Base-by-base conservation (phyloP, 1,140 invertebrate genomes). In the Drosophila truncata region DNA sequence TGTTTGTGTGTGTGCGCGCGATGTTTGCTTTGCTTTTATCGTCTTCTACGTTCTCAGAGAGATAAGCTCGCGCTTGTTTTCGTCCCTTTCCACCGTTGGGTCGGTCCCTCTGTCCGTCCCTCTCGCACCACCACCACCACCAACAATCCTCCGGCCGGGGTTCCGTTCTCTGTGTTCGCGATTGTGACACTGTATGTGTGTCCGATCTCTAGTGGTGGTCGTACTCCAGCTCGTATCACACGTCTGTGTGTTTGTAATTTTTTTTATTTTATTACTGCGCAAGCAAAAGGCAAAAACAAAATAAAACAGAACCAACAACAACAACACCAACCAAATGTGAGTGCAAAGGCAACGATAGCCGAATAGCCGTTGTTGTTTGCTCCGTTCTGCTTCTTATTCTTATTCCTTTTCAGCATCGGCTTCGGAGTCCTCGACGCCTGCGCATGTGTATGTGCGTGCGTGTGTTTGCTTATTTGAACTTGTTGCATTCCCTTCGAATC, bases 21-120 rank as follows among this genome's bases (percentile, higher is more conserved):
- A 37, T 82, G 69, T 87, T 87, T 88, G 84, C 84, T 88, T 87
- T 87, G 84, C 84, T 88, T 88, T 88, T 87, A 84, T 87, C 84
- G 80, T 82, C 67, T 80, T 79, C 65, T 31, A 39, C 57, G 79
- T 82, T 83, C 52, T 84, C 58, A 39, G 46, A 75, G 71, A 87
- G 84, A 87, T 87, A 87, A 87, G 84, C 83, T 86, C 64, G 75
- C 69, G 39, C 58, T 66, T 66, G 55, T 58, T 59, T 42, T 59
- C 63, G 63, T 66, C 63, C 63, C 63, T 66, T 63, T 60, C 63
- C 52, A 7, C 35, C 52, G 20, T 57, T 55, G 62, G 65, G 16
- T 61, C 79, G 35, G 52, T 64, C 77, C 63, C 59, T 50, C 72
- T 65, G 58, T 60, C 49, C 46, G 33, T 66, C 42, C 46, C 57